Evolutionary conservation across 2,113 vertebrate genomes (phyloP).

Genomic region (Neodon shergylaensis): DNA sequence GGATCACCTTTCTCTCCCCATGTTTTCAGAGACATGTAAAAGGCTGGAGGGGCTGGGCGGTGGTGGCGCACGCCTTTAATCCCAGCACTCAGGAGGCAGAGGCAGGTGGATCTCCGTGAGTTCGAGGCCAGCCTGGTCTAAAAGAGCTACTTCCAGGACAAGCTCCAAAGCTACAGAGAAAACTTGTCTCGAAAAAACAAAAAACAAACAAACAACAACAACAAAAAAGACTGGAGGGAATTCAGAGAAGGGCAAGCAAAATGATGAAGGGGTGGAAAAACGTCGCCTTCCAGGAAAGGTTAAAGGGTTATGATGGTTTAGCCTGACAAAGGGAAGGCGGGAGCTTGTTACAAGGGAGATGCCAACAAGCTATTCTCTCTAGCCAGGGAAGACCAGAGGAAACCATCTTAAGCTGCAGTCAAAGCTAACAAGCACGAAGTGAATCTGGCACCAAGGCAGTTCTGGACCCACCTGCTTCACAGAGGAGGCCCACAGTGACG

Average conservation of each 20-base stretch:
- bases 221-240: not conserved
- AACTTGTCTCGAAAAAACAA: too few species aligned
- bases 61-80: too few species aligned
- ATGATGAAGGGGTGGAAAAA: conserved; percentile 43
- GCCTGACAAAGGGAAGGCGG: conserved; percentile 47
- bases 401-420: not conserved
- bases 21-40: conserved; percentile 23
- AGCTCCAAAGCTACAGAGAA: too few species aligned
- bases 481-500: not conserved
- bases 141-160: too few species aligned
- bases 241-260: conserved; percentile 36
- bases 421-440: not conserved
- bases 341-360: not conserved
- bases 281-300: conserved; percentile 12
- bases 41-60: not conserved
- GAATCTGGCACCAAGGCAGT: not conserved
- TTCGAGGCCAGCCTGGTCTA: too few species aligned
- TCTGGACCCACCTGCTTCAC: not conserved
- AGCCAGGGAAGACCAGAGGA: conserved; percentile 20
- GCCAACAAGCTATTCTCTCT: conserved; percentile 45
- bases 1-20: not conserved
- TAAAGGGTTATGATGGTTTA: conserved; percentile 39
- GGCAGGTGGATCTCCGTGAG: too few species aligned
- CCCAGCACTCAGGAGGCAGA: too few species aligned
- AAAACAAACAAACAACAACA: too few species aligned